Evolutionary conservation across 2,888 invertebrate species (phyloP).

Genomic region (Elysia crispata): DNA sequence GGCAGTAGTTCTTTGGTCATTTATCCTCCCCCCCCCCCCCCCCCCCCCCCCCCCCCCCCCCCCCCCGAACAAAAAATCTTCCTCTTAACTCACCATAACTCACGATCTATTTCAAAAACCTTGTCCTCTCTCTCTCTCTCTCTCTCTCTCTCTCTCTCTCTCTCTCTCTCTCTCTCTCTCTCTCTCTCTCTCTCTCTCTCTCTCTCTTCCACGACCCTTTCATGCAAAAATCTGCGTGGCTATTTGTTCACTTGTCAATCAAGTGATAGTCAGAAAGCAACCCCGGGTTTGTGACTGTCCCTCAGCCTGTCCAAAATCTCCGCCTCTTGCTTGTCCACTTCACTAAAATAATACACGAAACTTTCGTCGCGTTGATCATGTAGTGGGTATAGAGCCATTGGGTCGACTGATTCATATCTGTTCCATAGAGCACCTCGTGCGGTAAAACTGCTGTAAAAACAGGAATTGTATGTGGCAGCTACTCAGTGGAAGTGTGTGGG

Average conservation of each 20-base stretch:
- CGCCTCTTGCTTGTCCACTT: not conserved
- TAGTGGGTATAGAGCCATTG: not conserved
- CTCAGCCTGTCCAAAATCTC: not conserved
- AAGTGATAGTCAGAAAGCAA: not conserved
- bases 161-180: slow-evolving; percentile 22
- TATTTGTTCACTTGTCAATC: not conserved
- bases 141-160: slow-evolving; percentile 31
- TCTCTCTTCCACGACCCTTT: not conserved
- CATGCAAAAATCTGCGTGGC: not conserved
- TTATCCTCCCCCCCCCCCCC: too few relatives aligned
- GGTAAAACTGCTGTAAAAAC: not conserved
- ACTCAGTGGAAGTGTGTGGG: too few relatives aligned
- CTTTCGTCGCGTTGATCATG: not conserved
- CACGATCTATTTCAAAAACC: not conserved
- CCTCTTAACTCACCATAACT: slow-evolving; percentile 2
- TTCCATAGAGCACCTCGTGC: not conserved
- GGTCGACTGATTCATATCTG: not conserved
- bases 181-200: slow-evolving; percentile 15
- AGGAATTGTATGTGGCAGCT: too few relatives aligned
- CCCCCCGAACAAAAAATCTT: too few relatives aligned
- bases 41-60: too few relatives aligned
- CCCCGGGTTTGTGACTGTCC: not conserved
- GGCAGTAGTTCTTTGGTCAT: too few relatives aligned
- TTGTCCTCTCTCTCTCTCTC: slow-evolving; percentile 21
- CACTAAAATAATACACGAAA: not conserved